Evolutionary conservation across 1,140 invertebrate genomes (phyloP).

Genomic region (Chironomus striatipennis): DNA sequence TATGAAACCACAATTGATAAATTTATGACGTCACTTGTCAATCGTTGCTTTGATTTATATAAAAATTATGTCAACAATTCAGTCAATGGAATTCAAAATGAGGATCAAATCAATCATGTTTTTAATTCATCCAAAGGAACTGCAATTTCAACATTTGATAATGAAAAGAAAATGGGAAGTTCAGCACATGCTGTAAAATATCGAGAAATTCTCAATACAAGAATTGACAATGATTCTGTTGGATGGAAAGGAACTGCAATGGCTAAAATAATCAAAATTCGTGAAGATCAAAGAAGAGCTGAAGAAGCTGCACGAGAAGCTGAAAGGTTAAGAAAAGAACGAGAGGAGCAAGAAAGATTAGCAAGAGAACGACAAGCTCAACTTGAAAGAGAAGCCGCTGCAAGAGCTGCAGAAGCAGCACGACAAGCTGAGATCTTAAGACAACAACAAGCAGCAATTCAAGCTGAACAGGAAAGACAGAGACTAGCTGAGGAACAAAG

Average conservation of each 20-base stretch:
- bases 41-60: neutral
- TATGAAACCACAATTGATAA: constrained; percentile 17
- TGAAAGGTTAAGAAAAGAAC: neutral
- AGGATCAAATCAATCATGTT: neutral
- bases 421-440: neutral
- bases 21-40: neutral
- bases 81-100: neutral
- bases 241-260: neutral
- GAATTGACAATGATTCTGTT: neutral
- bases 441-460: neutral
- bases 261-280: neutral
- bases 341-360: neutral
- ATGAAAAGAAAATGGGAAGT: neutral
- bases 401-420: neutral
- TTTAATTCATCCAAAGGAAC: neutral
- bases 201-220: neutral
- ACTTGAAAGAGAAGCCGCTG: neutral
- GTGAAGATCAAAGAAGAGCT: neutral
- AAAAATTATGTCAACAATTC: neutral
- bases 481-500: neutral
- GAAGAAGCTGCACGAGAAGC: neutral
- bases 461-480: constrained; percentile 7
- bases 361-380: neutral
- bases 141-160: neutral
- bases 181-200: neutral